Evolutionary conservation across 2,113 vertebrate genomes (phyloP), one percentile per base, ranked within the genome.

Genomic region (Microcebus ravelobensis): DNA sequence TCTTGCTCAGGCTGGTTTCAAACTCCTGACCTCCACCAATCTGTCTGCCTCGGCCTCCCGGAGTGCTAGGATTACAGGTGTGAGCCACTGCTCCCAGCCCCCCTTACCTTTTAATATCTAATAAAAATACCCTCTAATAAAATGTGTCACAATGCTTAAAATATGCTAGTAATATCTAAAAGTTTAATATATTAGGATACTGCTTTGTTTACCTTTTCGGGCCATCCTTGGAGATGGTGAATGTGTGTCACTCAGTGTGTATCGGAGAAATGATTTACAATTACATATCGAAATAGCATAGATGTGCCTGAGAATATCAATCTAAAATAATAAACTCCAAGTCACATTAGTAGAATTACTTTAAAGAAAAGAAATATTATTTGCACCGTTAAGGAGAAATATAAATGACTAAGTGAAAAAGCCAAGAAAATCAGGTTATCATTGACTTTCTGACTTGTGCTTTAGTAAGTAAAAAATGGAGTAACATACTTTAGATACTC

Each of bases 141-240:
- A 80, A 80, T 86, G n/a, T 6, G 71, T 63, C 34, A 91, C 23
- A 80, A 80, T 71, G 63, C 82, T 76, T 76, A 87, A 86, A 67
- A 61, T 74, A 81, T 76, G 29, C 68, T 87, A 87, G 59, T 91
- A 94, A 81, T 50, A 55, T 50, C 27, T 91, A 92, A 87, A 90
- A 67, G 25, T 80, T 34, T 94, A 55, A 55, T 61, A 85, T 86
- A 76, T 91, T 68, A 81, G 55, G 27, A 6, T 68, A 52, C 67
- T 82, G 48, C 50, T 84, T 52, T 84, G 34, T 61, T 88, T 90
- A 79, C 52, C 39, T 71, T 27, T 8, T 59, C 21, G 8, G 45
- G 14, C 67, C 63, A 71, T 84, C 3, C 34, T 36, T 52, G n/a
- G 68, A 65, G 27, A 70, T 12, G 13, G 0, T 50, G 48, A 8